Evolutionary conservation across 2,113 vertebrate species (phyloP).

Genomic region (Mesocricetus auratus): DNA sequence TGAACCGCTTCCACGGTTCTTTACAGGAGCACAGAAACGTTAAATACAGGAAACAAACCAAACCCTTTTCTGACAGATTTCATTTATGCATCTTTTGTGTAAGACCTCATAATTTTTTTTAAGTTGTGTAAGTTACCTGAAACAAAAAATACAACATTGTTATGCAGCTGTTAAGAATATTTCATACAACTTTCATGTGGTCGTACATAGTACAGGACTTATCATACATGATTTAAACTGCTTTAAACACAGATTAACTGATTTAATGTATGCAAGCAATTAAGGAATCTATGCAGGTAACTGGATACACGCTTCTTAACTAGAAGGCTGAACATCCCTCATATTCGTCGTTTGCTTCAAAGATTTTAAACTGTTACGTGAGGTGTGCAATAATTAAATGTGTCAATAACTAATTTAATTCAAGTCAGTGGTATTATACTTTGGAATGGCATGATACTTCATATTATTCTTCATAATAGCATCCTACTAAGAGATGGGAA

Average conservation of each 20-base stretch:
- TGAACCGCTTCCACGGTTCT: background rate
- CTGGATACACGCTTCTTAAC: slow-evolving; percentile 54
- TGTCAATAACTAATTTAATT: slow-evolving; percentile 77
- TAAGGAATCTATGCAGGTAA: slow-evolving; percentile 58
- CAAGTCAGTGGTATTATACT: slow-evolving; percentile 25
- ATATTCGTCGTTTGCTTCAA: slow-evolving; percentile 78
- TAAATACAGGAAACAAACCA: slow-evolving; percentile 20
- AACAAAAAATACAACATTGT: background rate
- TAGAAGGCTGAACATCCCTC: slow-evolving; percentile 30
- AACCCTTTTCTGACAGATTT: background rate
- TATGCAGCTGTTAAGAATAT: background rate
- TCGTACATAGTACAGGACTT: background rate
- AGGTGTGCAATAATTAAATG: slow-evolving; percentile 81
- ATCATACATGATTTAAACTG: slow-evolving; percentile 13
- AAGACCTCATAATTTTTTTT: background rate
- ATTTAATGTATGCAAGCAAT: slow-evolving; percentile 78
- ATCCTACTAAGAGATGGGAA: background rate
- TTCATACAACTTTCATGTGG: background rate
- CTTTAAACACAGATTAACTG: background rate
- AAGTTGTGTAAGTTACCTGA: background rate
- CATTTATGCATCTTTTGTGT: background rate
- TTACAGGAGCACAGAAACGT: background rate
- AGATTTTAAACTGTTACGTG: slow-evolving; percentile 77
- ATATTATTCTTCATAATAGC: slow-evolving; percentile 6
- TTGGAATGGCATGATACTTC: background rate